A percentile compares a stretch with the other conserved stretches of the same genome.
phyloP scores from a whole-genome alignment of 1,140 invertebrate genomes.

The Schlechtendalia chinensis region DNA sequence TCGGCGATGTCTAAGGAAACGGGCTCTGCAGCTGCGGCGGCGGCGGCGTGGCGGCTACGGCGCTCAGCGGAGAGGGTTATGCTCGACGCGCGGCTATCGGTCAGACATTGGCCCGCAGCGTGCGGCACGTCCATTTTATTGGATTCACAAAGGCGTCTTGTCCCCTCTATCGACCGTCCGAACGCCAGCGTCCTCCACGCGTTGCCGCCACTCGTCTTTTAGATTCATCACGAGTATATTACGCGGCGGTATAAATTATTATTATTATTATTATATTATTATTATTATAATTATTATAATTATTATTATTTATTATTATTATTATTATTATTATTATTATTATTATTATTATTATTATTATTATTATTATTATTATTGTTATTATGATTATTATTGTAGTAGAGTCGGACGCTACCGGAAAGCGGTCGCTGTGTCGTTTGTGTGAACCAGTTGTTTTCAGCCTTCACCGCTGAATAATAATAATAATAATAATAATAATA shows the following conservation, averaged over 20 bases:
- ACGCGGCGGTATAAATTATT: too few relatives aligned
- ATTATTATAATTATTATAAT: too few relatives aligned
- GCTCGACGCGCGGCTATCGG: background rate
- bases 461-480: background rate
- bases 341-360: too few relatives aligned
- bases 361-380: too few relatives aligned
- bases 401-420: background rate
- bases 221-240: background rate
- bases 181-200: background rate
- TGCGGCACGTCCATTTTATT: conserved; percentile 7
- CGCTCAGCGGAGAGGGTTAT: conserved; percentile 9
- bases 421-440: too few relatives aligned
- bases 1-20: conserved; percentile 12
- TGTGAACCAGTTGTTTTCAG: too few relatives aligned
- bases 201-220: background rate
- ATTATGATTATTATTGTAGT: too few relatives aligned
- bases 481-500: background rate
- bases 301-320: too few relatives aligned
- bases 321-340: too few relatives aligned
- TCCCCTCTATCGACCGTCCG: background rate
- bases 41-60: too few relatives aligned
- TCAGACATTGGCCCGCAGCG: background rate
- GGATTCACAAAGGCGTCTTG: background rate
- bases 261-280: too few relatives aligned
- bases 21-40: too few relatives aligned